A percentile compares a stretch with the other conserved stretches of the same genome.
These are phyloP conservation scores for Epizoanthus rinbou DNA, from an alignment of 92 coral and sea anemone species.

Conservation along the genomic window DNA sequence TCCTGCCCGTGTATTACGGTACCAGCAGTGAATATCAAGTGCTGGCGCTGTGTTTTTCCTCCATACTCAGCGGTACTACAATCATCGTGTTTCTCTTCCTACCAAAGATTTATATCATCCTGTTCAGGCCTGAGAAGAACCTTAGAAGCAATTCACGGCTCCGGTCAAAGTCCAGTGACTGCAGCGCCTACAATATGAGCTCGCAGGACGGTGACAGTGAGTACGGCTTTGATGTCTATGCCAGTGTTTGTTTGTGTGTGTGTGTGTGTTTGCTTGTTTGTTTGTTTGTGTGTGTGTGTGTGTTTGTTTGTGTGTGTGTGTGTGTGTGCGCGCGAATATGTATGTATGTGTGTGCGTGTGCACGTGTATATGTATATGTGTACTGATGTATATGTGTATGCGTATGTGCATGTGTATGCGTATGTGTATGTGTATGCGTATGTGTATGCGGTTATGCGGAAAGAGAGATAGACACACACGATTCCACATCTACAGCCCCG, in stretches of 20 bases:
- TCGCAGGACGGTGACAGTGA: slow-evolving; percentile 27
- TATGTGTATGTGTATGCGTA: too few relatives aligned
- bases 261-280: not conserved
- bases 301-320: too few relatives aligned
- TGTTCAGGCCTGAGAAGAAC: slow-evolving; percentile 78
- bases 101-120: slow-evolving; percentile 75
- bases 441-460: too few relatives aligned
- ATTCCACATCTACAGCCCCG: too few relatives aligned
- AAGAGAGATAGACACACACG: too few relatives aligned
- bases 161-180: slow-evolving; percentile 48
- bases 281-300: not conserved
- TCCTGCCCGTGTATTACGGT: slow-evolving; percentile 76
- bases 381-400: too few relatives aligned
- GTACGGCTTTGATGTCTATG: not conserved
- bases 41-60: slow-evolving; percentile 63
- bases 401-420: too few relatives aligned
- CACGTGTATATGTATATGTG: too few relatives aligned
- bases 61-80: slow-evolving; percentile 75
- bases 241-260: not conserved
- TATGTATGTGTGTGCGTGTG: too few relatives aligned
- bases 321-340: too few relatives aligned
- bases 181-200: not conserved
- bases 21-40: slow-evolving; percentile 66
- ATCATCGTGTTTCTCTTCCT: slow-evolving; percentile 67
- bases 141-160: slow-evolving; percentile 66